These are phyloP conservation scores for Felis chaus DNA, from an alignment of 2,113 vertebrate genomes.

Conservation along the genomic window DNA sequence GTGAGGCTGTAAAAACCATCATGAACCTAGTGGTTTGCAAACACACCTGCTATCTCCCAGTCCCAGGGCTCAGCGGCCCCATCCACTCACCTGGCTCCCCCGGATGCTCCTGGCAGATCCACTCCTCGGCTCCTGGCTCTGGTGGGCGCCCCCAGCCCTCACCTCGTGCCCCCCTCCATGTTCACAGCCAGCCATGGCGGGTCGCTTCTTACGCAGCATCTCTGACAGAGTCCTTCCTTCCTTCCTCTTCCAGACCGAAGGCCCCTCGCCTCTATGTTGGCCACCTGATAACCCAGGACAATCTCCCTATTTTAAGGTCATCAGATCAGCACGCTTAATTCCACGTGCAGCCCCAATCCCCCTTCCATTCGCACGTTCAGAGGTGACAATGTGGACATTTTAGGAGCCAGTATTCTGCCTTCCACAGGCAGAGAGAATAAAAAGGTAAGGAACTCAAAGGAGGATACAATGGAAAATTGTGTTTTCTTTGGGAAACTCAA, in stretches of 20 bases:
- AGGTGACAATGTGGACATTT: fast-evolving
- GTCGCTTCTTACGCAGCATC: fast-evolving
- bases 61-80: too few relatives aligned
- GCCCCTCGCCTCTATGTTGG: fast-evolving
- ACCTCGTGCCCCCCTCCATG: too few relatives aligned
- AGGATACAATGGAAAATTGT: fast-evolving
- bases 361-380: fast-evolving
- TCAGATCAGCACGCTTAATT: fast-evolving
- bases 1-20: fast-evolving
- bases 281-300: fast-evolving
- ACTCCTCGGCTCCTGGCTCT: fast-evolving
- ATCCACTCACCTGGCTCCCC: fast-evolving
- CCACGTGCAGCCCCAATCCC: fast-evolving
- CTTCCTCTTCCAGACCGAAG: not conserved
- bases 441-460: not conserved
- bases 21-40: fast-evolving
- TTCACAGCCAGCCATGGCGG: fast-evolving
- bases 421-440: fast-evolving
- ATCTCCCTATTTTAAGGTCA: not conserved
- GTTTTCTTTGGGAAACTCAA: not conserved
- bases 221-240: fast-evolving
- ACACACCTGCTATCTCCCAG: fast-evolving
- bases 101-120: fast-evolving
- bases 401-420: not conserved
- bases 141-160: fast-evolving